These are phyloP conservation scores for Tetramorium simillimum DNA, from an alignment of 1,140 invertebrate genomes.

Conservation along the genomic window DNA sequence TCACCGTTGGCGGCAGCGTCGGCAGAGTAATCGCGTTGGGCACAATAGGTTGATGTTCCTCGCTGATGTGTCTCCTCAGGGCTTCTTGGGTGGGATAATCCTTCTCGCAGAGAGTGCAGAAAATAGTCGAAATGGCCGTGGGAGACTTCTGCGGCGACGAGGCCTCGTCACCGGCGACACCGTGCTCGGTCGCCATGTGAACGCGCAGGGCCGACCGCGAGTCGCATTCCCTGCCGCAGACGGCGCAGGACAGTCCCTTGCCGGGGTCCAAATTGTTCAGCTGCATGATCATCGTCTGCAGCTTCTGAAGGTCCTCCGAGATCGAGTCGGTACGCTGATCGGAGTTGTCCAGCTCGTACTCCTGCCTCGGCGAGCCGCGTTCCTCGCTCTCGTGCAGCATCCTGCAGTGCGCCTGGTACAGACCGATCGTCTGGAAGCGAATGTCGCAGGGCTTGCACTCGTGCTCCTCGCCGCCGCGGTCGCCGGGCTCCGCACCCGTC, in stretches of 20 bases:
- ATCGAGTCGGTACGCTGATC: constrained; percentile 86
- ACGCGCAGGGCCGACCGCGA: constrained; percentile 86
- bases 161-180: constrained; percentile 75
- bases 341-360: constrained; percentile 68
- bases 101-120: constrained; percentile 87
- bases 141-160: constrained; percentile 63
- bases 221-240: constrained; percentile 88
- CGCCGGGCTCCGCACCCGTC: constrained; percentile 75
- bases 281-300: constrained; percentile 96
- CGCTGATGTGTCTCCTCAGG: constrained; percentile 87
- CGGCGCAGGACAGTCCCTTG: constrained; percentile 86
- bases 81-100: constrained; percentile 86
- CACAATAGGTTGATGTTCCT: constrained; percentile 84
- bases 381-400: constrained; percentile 83
- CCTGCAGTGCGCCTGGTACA: constrained; percentile 85
- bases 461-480: constrained; percentile 80
- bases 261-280: constrained; percentile 90
- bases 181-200: constrained; percentile 88
- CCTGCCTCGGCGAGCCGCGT: constrained; percentile 79
- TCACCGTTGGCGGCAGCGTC: constrained; percentile 61
- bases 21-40: constrained; percentile 66
- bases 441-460: constrained; percentile 87
- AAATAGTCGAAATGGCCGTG: constrained; percentile 43
- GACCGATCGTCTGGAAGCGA: constrained; percentile 86
- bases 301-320: constrained; percentile 93